Percentiles rank a stretch among this genome's conserved stretches.
These are phyloP conservation scores for Ectemnius continuus DNA, from an alignment of 2,888 invertebrate species.

Conservation along the genomic window DNA sequence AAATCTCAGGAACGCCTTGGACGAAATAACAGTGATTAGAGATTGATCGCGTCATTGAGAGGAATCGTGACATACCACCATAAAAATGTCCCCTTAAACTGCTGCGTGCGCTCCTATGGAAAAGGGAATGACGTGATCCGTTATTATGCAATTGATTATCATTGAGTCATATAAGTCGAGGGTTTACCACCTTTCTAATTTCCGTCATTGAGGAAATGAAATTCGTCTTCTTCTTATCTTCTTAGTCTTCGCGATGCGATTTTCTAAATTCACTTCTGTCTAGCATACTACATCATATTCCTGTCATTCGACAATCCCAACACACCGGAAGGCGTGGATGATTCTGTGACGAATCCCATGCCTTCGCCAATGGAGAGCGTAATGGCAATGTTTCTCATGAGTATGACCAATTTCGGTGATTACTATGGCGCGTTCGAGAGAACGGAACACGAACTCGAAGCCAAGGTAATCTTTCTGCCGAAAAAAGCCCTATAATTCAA, in stretches of 20 bases:
- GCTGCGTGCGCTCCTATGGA: constrained; percentile 18
- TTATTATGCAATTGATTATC: constrained; percentile 43
- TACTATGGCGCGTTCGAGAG: constrained; percentile 94
- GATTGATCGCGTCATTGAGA: constrained; percentile 60
- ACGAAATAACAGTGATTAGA: background rate
- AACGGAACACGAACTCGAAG: constrained; percentile 92
- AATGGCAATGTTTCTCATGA: constrained; percentile 99
- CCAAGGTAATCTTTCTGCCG: constrained; percentile 83
- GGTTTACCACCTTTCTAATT: background rate
- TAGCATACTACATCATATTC: constrained; percentile 95
- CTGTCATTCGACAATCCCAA: constrained; percentile 91
- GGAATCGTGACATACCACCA: constrained; percentile 37
- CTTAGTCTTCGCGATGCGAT: too few species aligned
- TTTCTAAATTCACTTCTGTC: constrained; percentile 57
- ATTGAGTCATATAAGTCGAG: background rate
- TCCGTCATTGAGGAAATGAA: too few species aligned
- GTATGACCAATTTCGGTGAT: constrained; percentile 96
- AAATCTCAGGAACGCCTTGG: constrained; percentile 46
- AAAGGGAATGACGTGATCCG: constrained; percentile 47
- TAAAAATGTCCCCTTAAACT: constrained; percentile 9
- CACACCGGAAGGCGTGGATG: constrained; percentile 90
- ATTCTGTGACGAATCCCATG: constrained; percentile 91
- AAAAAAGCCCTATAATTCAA: background rate
- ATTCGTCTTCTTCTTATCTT: too few species aligned
- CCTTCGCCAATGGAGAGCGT: constrained; percentile 95